Conservation (phyloP, 2,113 vertebrate species). For the Pelvicachromis taeniatus region DNA sequence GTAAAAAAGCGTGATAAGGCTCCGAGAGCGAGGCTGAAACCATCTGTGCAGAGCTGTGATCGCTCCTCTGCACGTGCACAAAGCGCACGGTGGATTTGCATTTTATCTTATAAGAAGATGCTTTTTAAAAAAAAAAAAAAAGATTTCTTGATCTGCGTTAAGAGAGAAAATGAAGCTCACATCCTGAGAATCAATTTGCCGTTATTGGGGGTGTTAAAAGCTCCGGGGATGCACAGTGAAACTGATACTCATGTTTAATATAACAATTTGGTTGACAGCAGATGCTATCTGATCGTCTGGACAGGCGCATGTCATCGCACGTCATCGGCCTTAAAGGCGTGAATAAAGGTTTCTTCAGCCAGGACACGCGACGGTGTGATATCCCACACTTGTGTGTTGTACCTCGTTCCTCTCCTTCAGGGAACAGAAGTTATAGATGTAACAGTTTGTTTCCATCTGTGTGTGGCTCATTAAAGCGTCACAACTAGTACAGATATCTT, state of each 20-base stretch:
- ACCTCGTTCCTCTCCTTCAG: too few species aligned
- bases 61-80: background rate
- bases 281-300: too few species aligned
- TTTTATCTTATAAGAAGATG: background rate
- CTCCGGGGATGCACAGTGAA: too few species aligned
- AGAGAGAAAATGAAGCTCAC: background rate
- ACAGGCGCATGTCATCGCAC: too few species aligned
- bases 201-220: background rate
- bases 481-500: fast-evolving
- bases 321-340: too few species aligned
- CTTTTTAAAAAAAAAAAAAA: background rate
- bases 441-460: background rate
- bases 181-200: background rate
- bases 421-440: too few species aligned
- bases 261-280: too few species aligned
- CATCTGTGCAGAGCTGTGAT: background rate
- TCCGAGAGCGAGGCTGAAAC: background rate
- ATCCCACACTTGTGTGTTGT: too few species aligned
- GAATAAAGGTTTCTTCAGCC: too few species aligned
- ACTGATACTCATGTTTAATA: too few species aligned
- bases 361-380: too few species aligned
- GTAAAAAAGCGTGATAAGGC: background rate
- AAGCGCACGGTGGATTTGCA: background rate
- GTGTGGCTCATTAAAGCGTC: background rate
- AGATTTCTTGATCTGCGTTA: background rate